Evolutionary conservation across 2,113 vertebrate genomes (phyloP), one percentile per base, ranked within the genome.

Genomic region (Malaclemys terrapin): DNA sequence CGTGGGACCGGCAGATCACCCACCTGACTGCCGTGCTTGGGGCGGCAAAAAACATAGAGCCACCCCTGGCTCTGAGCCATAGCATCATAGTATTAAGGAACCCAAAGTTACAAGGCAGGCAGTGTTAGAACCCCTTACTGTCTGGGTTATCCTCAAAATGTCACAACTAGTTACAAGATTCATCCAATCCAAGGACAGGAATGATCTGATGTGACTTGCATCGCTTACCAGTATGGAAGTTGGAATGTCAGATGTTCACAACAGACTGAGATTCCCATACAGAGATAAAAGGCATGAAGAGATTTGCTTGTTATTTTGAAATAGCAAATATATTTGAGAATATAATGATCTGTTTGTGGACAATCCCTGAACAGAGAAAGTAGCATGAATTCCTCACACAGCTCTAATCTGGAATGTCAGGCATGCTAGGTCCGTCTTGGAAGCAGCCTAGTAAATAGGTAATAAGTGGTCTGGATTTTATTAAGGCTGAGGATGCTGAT

Each of bases 251-350:
- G 82, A 92, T 96, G 83, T 94, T 94, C 90, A 31, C 56, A 84
- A 90, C 95, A 85, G 85, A 94, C 80, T 95, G 45, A 84, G 38
- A 89, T 93, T 72, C 91, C 78, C 78, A 84, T 89, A 62, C 52
- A 65, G 52, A 29, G 31, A 89, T 57, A 56, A 89, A 88, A 78
- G 42, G n/a, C 88, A 45, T 8, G 89, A 80, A 56, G 85, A 62
- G 35, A 89, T 57, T 3, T 10, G 80, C 17, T 86, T 25, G 85
- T 49, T 84, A 81, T 78, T 78, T 84, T 59, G 84, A 89, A 47
- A 4, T 69, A 14, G 80, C 94, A 85, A 96, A 17, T 3, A 29
- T 35, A 42, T 85, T 89, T 89, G 81, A 59, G 24, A 91, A 19
- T 38, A 29, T 8, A 84, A 52, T 29, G 1, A 59, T 90, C 4